Percentiles rank a stretch among this genome's conserved stretches.
Evolutionary conservation across 1,140 invertebrate genomes (phyloP).

Genomic region (Cotesia vestalis): DNA sequence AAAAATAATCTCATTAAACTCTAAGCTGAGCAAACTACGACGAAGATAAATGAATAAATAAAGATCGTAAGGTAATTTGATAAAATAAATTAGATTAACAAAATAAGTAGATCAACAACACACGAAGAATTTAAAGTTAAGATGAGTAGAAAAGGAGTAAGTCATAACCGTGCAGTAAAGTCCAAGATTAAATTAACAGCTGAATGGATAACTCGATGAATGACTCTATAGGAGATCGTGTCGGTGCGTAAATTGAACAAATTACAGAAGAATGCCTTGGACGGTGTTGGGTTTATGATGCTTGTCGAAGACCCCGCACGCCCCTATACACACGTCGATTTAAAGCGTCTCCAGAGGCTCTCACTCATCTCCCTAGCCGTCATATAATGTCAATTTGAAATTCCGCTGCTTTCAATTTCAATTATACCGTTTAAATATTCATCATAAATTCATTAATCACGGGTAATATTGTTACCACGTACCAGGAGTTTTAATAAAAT

Average conservation of each 20-base stretch:
- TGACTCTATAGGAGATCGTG: constrained; percentile 53
- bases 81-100: no score
- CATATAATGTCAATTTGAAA: no score
- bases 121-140: neutral
- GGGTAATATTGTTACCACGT: no score
- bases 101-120: neutral
- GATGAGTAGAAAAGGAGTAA: neutral
- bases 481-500: no score
- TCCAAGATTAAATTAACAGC: constrained; percentile 59
- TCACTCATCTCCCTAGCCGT: neutral
- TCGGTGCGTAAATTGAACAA: constrained; percentile 63
- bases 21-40: no score
- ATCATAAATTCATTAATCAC: neutral
- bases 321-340: constrained; percentile 40
- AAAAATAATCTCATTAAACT: no score
- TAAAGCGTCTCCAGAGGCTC: constrained; percentile 24
- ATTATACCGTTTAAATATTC: constrained; percentile 2
- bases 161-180: constrained; percentile 19
- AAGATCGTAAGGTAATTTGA: no score
- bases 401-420: neutral
- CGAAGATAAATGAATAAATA: no score
- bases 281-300: constrained; percentile 39
- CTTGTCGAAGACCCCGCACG: constrained; percentile 46
- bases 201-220: constrained; percentile 61
- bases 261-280: constrained; percentile 61